Conservation (phyloP, 2,113 vertebrate genomes). For the Aegypius monachus region DNA sequence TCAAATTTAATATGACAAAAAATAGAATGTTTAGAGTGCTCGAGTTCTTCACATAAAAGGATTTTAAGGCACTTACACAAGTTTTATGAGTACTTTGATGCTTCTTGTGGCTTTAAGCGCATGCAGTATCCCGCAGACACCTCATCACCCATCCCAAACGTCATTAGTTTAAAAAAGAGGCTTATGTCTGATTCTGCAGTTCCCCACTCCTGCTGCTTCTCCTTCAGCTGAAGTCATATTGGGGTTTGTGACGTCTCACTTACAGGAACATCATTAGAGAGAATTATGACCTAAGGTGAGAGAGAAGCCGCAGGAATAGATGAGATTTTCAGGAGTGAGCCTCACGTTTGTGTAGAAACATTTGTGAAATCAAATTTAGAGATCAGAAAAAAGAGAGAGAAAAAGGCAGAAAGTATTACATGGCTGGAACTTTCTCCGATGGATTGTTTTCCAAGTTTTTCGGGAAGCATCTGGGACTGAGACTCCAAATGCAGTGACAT, state of each 20-base stretch:
- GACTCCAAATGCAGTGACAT: neutral
- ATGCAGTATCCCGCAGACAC: neutral
- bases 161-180: neutral
- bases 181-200: neutral
- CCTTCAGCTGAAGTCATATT: neutral
- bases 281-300: neutral
- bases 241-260: neutral
- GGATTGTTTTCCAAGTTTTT: neutral
- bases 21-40: neutral
- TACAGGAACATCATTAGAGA: neutral
- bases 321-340: neutral
- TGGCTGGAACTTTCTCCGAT: neutral
- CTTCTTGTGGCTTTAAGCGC: neutral
- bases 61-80: neutral
- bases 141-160: neutral
- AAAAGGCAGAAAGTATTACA: neutral
- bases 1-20: neutral
- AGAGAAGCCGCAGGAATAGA: neutral
- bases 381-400: neutral
- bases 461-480: neutral
- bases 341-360: neutral
- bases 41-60: fast-evolving
- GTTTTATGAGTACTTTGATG: neutral
- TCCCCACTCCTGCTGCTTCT: neutral
- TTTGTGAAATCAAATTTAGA: neutral